Conservation (phyloP, 2,888 invertebrate genomes). For the Copidosoma aretas region DNA sequence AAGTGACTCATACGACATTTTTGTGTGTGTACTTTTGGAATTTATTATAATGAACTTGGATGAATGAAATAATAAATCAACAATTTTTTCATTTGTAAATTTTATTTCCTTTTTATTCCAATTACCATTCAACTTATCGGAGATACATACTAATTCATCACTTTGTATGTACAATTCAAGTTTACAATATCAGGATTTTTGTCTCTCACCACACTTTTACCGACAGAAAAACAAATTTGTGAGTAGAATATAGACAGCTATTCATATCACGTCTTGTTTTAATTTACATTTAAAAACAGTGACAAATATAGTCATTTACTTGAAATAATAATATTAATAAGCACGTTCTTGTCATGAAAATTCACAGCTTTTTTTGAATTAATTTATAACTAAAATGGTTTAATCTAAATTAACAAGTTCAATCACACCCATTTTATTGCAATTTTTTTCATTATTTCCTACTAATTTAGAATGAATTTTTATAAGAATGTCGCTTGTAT, state of each 20-base stretch:
- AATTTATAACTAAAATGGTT: not conserved
- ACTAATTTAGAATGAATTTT: slow-evolving; percentile 6
- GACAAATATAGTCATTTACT: not conserved
- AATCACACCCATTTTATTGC: slow-evolving; percentile 2
- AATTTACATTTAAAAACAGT: not conserved
- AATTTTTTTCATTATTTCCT: slow-evolving; percentile 6
- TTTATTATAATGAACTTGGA: slow-evolving; percentile 25
- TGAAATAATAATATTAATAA: slow-evolving; percentile 7
- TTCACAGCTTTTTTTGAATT: slow-evolving; percentile 9
- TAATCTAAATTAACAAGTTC: not conserved
- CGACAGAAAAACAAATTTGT: not conserved
- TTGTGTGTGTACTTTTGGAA: slow-evolving; percentile 47
- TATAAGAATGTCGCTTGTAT: not conserved
- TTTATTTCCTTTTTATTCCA: slow-evolving; percentile 19
- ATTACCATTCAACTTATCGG: not conserved
- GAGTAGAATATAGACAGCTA: not conserved
- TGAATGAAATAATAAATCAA: slow-evolving; percentile 6
- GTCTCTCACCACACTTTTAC: not conserved
- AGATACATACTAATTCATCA: not conserved
- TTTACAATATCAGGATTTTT: not conserved
- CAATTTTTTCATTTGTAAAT: slow-evolving; percentile 6
- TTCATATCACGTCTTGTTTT: not conserved
- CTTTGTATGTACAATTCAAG: not conserved
- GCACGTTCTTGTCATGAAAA: slow-evolving; percentile 10
- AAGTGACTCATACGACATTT: slow-evolving; percentile 54